These are phyloP conservation scores for Thaumetopoea pityocampa DNA, from an alignment of 1,140 invertebrate genomes.

Conservation along the genomic window DNA sequence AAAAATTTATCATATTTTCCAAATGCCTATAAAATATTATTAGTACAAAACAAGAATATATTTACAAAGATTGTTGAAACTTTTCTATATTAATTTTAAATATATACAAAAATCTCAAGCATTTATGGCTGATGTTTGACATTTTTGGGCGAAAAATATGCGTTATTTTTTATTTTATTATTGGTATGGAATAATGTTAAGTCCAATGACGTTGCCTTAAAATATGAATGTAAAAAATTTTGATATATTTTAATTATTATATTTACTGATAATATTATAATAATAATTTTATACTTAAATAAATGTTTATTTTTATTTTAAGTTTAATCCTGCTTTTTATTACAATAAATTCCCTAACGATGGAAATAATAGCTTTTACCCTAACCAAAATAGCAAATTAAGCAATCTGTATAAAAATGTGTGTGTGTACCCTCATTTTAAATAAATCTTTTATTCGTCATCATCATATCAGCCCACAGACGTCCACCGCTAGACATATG, in stretches of 20 bases:
- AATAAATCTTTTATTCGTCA: too few relatives aligned
- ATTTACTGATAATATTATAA: too few relatives aligned
- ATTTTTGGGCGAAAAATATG: constrained; percentile 54
- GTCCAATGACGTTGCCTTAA: constrained; percentile 56
- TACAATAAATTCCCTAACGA: too few relatives aligned
- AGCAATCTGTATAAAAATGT: too few relatives aligned
- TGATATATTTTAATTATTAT: constrained; percentile 43
- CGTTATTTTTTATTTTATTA: constrained; percentile 24
- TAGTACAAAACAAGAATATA: constrained; percentile 23
- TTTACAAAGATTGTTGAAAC: constrained; percentile 17
- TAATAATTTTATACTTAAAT: constrained; percentile 52
- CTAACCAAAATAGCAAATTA: too few relatives aligned
- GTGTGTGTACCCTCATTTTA: too few relatives aligned
- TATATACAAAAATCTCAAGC: constrained; percentile 60
- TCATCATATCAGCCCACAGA: too few relatives aligned
- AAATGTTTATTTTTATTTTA: constrained; percentile 67
- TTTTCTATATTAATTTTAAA: constrained; percentile 39
- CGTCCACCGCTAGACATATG: too few relatives aligned
- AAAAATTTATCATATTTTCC: constrained; percentile 42
- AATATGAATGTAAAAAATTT: constrained; percentile 53
- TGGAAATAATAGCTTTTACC: too few relatives aligned
- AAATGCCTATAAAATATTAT: constrained; percentile 26
- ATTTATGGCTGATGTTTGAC: constrained; percentile 66
- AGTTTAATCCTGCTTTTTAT: constrained; percentile 49
- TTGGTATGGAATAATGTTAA: constrained; percentile 25